Percentiles rank a stretch among this genome's conserved stretches.
Evolutionary conservation across 2,797 vertebrate genomes (phyloP).

Genomic region (Sebastes vulpes): DNA sequence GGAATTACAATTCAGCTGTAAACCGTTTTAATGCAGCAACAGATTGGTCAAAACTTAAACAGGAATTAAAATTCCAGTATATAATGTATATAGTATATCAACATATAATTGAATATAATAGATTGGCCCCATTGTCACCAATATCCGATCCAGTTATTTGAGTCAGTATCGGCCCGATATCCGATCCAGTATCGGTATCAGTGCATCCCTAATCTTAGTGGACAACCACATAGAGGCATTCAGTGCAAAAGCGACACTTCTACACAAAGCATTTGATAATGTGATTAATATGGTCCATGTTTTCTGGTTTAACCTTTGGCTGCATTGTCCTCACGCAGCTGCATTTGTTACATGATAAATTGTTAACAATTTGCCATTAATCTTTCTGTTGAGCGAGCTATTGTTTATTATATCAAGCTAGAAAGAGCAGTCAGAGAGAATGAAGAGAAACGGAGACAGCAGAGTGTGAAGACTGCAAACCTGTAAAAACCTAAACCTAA

Average conservation of each 20-base stretch:
- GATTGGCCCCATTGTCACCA: background rate
- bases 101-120: too few species aligned
- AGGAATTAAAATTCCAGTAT: background rate
- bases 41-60: background rate
- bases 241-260: background rate
- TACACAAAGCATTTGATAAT: slow-evolving; percentile 11
- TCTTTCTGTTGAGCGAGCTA: background rate
- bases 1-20: background rate
- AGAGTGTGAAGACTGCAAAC: background rate
- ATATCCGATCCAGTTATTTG: background rate
- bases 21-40: background rate
- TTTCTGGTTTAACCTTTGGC: background rate
- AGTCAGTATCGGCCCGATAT: too few species aligned
- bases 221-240: background rate
- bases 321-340: slow-evolving; percentile 1
- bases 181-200: rapidly evolving
- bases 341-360: slow-evolving; percentile 4
- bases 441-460: background rate
- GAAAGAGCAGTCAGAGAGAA: background rate
- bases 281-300: background rate
- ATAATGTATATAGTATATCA: background rate
- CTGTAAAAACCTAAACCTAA: background rate
- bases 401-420: slow-evolving; percentile 6
- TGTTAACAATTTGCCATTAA: slow-evolving; percentile 10
- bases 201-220: background rate